Evolutionary conservation across 2,113 vertebrate species (phyloP).

Genomic region (Archilochus colubris): DNA sequence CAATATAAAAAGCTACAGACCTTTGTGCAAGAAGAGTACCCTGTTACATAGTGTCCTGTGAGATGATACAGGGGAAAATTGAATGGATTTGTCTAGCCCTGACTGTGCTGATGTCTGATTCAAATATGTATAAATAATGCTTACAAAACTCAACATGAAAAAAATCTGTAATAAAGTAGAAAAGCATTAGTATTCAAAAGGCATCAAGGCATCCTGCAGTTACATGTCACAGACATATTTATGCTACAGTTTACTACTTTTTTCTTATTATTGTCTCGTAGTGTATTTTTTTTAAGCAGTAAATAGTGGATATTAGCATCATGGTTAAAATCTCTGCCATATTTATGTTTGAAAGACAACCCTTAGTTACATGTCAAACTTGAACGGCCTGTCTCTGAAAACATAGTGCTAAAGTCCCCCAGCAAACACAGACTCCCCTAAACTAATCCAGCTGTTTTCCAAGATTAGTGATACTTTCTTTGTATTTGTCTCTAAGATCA

Average conservation of each 20-base stretch:
- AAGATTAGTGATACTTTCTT: not conserved
- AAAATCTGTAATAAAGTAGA: not conserved
- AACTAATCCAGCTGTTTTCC: not conserved
- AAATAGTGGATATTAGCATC: not conserved
- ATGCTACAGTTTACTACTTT: not conserved
- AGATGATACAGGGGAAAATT: not conserved
- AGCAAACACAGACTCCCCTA: not conserved
- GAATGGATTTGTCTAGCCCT: not conserved
- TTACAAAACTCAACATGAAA: not conserved
- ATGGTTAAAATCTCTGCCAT: not conserved
- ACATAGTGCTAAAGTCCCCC: not conserved
- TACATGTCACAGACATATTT: not conserved
- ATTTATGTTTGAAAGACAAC: not conserved
- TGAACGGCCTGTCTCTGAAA: not conserved
- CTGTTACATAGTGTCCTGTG: not conserved
- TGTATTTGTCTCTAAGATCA: not conserved
- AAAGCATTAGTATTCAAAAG: constrained; percentile 3
- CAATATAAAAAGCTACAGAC: not conserved
- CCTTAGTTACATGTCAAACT: not conserved
- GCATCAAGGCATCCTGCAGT: not conserved
- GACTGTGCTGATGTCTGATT: not conserved
- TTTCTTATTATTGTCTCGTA: not conserved
- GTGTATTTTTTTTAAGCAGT: not conserved
- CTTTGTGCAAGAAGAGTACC: not conserved
- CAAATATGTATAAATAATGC: not conserved